Evolutionary conservation across 2,113 vertebrate species (phyloP).

Genomic region (Fregata magnificens): DNA sequence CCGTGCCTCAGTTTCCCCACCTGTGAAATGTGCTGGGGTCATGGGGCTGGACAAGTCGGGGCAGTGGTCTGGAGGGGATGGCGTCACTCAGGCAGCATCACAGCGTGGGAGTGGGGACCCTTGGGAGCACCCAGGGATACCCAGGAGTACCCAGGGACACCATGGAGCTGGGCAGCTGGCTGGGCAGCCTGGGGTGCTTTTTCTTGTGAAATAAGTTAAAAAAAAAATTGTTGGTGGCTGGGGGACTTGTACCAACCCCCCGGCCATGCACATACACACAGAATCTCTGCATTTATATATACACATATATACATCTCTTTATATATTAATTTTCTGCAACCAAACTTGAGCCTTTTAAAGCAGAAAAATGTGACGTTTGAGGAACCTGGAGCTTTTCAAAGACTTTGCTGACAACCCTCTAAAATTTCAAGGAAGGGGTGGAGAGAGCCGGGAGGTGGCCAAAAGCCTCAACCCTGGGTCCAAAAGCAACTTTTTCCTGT

Average conservation of each 20-base stretch:
- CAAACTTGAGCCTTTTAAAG: not conserved
- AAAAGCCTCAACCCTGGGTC: not conserved
- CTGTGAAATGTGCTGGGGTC: not conserved
- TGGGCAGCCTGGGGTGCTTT: not conserved
- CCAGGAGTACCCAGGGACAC: not conserved
- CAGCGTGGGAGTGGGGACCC: accelerated
- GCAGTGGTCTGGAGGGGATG: not conserved
- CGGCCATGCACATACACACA: accelerated
- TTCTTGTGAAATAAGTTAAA: not conserved
- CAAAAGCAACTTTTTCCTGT: not conserved
- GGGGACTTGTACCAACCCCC: not conserved
- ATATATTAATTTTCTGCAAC: not conserved
- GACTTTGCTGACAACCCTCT: not conserved
- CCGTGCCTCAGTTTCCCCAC: slow-evolving; percentile 4
- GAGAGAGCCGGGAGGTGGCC: not conserved
- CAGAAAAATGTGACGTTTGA: not conserved
- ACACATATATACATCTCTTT: not conserved
- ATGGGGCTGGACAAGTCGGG: not conserved
- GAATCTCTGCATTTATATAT: not conserved
- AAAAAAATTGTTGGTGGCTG: accelerated
- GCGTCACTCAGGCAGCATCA: not conserved
- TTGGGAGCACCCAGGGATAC: accelerated
- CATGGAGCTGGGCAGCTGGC: accelerated
- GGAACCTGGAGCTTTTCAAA: not conserved
- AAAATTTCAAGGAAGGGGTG: not conserved